A percentile compares a stretch with the other conserved stretches of the same genome.
Conservation (phyloP, 2,797 vertebrate genomes). For the Myotis planiceps region DNA sequence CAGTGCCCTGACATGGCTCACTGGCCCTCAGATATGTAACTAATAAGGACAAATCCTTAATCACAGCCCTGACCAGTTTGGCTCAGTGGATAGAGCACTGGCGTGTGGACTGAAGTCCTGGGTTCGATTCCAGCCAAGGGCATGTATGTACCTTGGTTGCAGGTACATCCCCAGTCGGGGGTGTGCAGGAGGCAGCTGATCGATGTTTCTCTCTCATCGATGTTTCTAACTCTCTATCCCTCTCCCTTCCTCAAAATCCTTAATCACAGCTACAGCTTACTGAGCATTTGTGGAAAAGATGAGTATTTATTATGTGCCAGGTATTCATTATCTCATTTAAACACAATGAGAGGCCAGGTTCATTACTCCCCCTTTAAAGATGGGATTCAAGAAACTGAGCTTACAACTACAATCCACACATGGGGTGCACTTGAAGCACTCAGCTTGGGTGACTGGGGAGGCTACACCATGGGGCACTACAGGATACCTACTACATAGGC, state of each 20-base stretch:
- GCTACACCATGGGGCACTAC: not conserved
- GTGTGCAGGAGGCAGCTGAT: too few species aligned
- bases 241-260: too few species aligned
- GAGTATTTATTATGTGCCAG: not conserved
- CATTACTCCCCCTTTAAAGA: not conserved
- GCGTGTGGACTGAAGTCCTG: too few species aligned
- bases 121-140: too few species aligned
- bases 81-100: too few species aligned
- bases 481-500: not conserved
- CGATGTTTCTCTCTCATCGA: too few species aligned
- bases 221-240: too few species aligned
- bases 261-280: not conserved
- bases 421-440: not conserved
- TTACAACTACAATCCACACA: not conserved
- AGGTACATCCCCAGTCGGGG: too few species aligned
- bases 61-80: not conserved
- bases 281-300: not conserved
- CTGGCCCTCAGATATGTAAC: not conserved
- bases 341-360: not conserved
- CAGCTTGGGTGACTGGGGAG: not conserved
- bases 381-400: not conserved
- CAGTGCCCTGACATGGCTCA: not conserved
- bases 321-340: constrained; percentile 19
- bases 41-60: not conserved
- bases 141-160: too few species aligned